These are phyloP conservation scores for Chaenogobius annularis DNA, from an alignment of 2,113 vertebrate genomes.

Conservation along the genomic window DNA sequence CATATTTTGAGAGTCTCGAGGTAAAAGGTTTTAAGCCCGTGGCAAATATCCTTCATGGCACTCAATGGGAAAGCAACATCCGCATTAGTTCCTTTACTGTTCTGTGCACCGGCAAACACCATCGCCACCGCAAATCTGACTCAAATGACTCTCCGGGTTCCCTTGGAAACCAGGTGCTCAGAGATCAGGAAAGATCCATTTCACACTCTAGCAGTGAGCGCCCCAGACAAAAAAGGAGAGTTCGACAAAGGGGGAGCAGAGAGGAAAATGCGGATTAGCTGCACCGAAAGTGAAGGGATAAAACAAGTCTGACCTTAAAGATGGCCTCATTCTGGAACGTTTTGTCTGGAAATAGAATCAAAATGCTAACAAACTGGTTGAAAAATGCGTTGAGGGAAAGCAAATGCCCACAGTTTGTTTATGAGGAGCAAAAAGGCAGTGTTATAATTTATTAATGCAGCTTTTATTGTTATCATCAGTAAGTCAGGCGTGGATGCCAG, in stretches of 20 bases:
- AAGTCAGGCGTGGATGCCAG: conserved; percentile 24
- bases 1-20: conserved; percentile 2
- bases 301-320: conserved; percentile 60
- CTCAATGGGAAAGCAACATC: conserved; percentile 11
- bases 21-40: conserved; percentile 22
- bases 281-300: conserved; percentile 23
- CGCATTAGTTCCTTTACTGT: conserved; percentile 38
- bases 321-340: conserved; percentile 27
- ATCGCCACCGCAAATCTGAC: conserved; percentile 55
- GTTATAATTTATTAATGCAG: conserved; percentile 62
- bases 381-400: conserved; percentile 17
- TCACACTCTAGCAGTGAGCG: conserved; percentile 69
- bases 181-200: conserved; percentile 76
- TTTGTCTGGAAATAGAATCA: conserved; percentile 42
- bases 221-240: conserved; percentile 59
- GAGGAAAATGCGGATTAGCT: conserved; percentile 53
- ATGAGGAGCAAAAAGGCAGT: conserved; percentile 47
- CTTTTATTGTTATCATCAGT: conserved; percentile 53
- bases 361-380: conserved; percentile 43
- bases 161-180: conserved; percentile 78
- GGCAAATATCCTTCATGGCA: conserved; percentile 20
- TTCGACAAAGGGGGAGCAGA: conserved; percentile 65
- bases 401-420: conserved; percentile 39
- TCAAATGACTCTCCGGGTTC: conserved; percentile 68
- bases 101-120: conserved; percentile 28